Base-by-base conservation (phyloP, 2,888 invertebrate genomes). In the Harpagoxenus sublaevis region DNA sequence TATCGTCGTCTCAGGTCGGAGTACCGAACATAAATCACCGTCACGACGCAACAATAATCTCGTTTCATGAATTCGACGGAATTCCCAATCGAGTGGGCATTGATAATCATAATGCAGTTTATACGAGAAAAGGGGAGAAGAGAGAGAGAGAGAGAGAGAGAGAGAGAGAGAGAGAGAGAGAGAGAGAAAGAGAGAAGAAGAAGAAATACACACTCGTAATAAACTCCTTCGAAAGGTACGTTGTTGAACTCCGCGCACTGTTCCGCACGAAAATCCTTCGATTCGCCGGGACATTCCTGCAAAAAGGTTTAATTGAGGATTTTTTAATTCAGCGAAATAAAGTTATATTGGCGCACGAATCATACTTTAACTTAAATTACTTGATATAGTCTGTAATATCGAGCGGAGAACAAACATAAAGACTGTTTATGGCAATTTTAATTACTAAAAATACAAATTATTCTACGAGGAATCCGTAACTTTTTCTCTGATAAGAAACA, bases 241-340 rank as follows among this genome's bases (percentile, higher is more conserved):
- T 96, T 96, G 95, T 99, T 97, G 95, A 97, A 99, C 90, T 97
- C 96, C 1, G 98, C 96, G 95, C 99, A 99, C 95, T 99, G 99
- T 90, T 98, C 97, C 0, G 97, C 96, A 81, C 99, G 96, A 95
- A 98, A 99, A 95, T 99, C 99, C 5, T 94, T 95, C 57, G 97
- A 95, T 28, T 96, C 97, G 57, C 97, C 97, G 0, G 98, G 97
- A 94, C 99, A 99, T 95, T 98, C 98, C 97, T 98, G 91, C 3
- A 31, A 95, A 48, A 77, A 15, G 23, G 71, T 0, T 23, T 23
- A 65, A 23, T 42, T 35, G 2, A 31, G 1, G 9, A 75, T 45
- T 68, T 53, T 53, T 39, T 23, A 63, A 53, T 39, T 77, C 3
- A 2, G 10, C 2, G 0, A 2, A 18, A 53, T n/a, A 35, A 48